phyloP scores from a whole-genome alignment of 1,140 invertebrate genomes.

The Drosophila parabipectinata region DNA sequence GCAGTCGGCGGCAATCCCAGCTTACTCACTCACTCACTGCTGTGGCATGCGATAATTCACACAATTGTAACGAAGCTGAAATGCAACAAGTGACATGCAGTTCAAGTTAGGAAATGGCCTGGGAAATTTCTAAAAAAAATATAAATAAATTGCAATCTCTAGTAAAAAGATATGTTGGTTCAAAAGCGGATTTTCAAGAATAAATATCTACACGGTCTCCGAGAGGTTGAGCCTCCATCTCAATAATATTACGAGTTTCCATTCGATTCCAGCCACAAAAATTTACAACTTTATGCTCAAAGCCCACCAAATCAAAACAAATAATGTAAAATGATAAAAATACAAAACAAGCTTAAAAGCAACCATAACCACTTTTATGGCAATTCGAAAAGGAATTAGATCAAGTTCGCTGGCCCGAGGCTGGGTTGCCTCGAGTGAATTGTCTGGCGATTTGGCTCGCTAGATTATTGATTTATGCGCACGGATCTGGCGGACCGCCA shows the following conservation, averaged over 20 bases:
- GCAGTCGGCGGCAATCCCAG: conserved; percentile 21
- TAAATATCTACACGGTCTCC: neutral
- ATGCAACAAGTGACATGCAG: neutral
- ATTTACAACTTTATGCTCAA: neutral
- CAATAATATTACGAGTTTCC: neutral
- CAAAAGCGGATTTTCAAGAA: neutral
- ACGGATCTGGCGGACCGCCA: conserved; percentile 60
- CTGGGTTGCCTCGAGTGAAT: conserved; percentile 39
- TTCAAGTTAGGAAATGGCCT: conserved; percentile 22
- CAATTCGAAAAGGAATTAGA: conserved; percentile 58
- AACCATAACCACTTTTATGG: conserved; percentile 45
- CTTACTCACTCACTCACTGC: conserved; percentile 3
- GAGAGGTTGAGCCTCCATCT: neutral
- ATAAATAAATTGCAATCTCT: neutral
- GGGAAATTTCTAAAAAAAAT: conserved; percentile 18
- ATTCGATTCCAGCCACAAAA: conserved; percentile 1
- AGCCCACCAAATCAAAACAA: neutral
- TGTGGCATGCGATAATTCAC: conserved; percentile 63
- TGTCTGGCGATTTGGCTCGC: conserved; percentile 43
- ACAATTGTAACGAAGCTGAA: conserved; percentile 54
- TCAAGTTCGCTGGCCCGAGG: conserved; percentile 63
- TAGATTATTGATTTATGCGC: conserved; percentile 74
- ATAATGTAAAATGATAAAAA: conserved; percentile 20
- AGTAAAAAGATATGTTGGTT: too few species aligned
- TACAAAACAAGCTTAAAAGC: neutral